Conservation (phyloP, 2,113 vertebrate genomes). For the Pandion haliaetus region DNA sequence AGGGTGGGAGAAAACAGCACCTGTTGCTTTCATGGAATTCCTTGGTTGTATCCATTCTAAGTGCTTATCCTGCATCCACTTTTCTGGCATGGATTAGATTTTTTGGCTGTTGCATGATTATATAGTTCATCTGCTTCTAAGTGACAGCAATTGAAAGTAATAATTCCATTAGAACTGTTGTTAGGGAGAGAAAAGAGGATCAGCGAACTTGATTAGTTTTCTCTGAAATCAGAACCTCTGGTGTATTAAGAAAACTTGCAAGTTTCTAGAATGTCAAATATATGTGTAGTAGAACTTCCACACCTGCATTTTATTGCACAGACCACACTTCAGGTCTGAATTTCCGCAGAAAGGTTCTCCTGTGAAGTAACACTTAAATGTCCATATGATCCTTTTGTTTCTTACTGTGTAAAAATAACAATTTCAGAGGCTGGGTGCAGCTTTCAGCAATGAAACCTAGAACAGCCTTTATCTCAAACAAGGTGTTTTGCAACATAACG, state of each 20-base stretch:
- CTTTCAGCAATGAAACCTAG: background rate
- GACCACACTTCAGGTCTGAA: background rate
- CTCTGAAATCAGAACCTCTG: background rate
- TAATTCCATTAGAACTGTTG: background rate
- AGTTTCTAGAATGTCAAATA: background rate
- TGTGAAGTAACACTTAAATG: background rate
- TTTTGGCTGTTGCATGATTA: background rate
- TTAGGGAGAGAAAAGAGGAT: background rate
- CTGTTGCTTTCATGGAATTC: background rate
- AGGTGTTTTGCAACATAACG: background rate
- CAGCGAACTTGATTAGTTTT: background rate
- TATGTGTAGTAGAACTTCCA: background rate
- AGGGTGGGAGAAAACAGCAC: background rate
- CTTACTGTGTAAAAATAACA: background rate
- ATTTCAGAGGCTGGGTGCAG: background rate
- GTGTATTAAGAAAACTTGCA: background rate
- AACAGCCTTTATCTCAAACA: background rate
- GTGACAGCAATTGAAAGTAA: background rate
- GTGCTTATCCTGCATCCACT: background rate
- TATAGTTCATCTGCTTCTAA: background rate
- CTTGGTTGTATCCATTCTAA: background rate
- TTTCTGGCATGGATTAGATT: background rate
- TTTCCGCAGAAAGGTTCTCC: accelerated
- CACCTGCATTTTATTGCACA: background rate
- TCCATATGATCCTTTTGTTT: background rate